Evolutionary conservation across 2,888 invertebrate species (phyloP), one percentile per base, ranked within the genome.

Genomic region (Drosophila borealis): DNA sequence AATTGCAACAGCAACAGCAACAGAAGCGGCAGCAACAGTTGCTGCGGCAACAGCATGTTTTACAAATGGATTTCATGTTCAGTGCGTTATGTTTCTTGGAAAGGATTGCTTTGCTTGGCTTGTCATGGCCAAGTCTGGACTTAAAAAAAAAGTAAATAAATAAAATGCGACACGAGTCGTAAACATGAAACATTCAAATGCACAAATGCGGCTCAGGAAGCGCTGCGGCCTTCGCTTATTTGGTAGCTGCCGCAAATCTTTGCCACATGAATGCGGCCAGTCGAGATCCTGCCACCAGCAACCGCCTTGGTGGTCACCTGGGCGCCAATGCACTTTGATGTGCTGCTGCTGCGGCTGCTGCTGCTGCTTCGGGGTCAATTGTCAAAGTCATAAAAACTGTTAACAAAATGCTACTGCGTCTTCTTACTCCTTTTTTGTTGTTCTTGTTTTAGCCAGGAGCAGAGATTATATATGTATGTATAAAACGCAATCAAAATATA

Each of bases 31-130:
- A 36, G 21, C 25, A 48, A 21, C 29, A 4, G 42, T 42, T 36
- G 49, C 48, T 29, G 61, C 46, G 49, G 53, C 36, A 41, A 68
- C 51, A 46, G 81, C 88, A 78, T 86, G 86, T 86, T 84, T 75
- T 80, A 86, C 86, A 88, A 88, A 86, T 86, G 87, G 82, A 74
- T 77, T 82, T 86, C 82, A 80, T 81, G 88, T 86, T 75, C 67
- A 70, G 78, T 82, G 85, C 80, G 75, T 88, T 88, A 87, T 87
- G 86, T 88, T 87, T 87, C 86, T 87, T 71, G 86, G 86, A 87
- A 87, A 88, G 86, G 86, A 87, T 87, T 87, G 75, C 88, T 84
- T 76, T 74, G 83, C 70, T 67, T 66, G 51, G 66, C 78, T 84
- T 86, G 85, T 80, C 85, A 76, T 86, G 80, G 88, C 88, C 86